Evolutionary conservation across 1,140 invertebrate species (phyloP), one percentile per base, ranked within the genome.

Genomic region (Pararge aegeria): DNA sequence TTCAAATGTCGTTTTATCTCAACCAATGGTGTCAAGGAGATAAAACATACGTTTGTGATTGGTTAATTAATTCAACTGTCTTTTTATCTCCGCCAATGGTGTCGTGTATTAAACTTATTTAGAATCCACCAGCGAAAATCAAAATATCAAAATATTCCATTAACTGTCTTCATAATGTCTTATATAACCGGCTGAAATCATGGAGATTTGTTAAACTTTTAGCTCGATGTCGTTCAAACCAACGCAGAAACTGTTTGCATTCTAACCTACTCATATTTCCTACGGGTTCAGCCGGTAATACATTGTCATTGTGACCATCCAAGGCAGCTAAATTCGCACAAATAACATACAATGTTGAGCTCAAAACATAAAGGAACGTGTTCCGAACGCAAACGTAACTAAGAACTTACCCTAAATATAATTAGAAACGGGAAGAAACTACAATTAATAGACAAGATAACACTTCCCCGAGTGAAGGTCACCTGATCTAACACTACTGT

Each of bases 351-450:
- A 49, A 2, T 38, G 66, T 71, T 56, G 72, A 78, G 67, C 75
- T 68, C 60, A 64, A 60, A 60, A 38, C 52, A 55, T 34, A 61
- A 20, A 51, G 37, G 49, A 52, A 21, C 30, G 44, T 56, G 16
- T 34, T 52, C 24, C 37, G 40, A 57, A 56, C 53, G 49, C 20
- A 61, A 54, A 62, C 19, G 34, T 52, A 46, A 60, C 64, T 73
- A 0, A 20, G 7, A 34, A 34, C 30, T 34, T 75, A 75, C 27
- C 16, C 68, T 78, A 78, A 44, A 37, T 70, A 70, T 78, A 68
- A 68, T 74, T 71, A 81, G 69, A 79, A 78, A 75, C 68, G 67
- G 76, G 80, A 83, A 77, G 71, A 75, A 64, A 75, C 74, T 79
- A 83, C 76, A 68, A 66, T 70, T 56, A 62, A 62, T 62, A 53